Evolutionary conservation across 2,888 invertebrate species (phyloP).

Genomic region (Anthrax anthrax): DNA sequence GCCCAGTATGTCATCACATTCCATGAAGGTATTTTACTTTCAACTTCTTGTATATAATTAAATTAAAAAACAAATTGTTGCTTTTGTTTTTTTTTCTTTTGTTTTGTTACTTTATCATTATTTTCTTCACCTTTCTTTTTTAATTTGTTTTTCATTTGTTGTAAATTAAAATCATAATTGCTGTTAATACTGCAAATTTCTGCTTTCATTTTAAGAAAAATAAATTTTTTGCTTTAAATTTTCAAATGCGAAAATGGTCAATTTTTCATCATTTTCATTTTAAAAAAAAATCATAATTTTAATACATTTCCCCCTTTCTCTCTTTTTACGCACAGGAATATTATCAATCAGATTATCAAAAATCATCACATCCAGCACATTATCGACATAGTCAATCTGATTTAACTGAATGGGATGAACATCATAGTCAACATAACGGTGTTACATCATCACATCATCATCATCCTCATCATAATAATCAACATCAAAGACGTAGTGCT

Average conservation of each 20-base stretch:
- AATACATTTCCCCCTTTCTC: too few species aligned
- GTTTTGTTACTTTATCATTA: too few species aligned
- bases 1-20: conserved; percentile 55
- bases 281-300: too few species aligned
- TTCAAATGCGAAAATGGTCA: too few species aligned
- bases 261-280: too few species aligned
- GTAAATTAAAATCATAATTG: too few species aligned
- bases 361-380: conserved; percentile 31
- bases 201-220: too few species aligned
- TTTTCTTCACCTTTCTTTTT: neutral
- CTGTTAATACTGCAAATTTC: too few species aligned
- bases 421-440: conserved; percentile 32
- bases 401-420: conserved; percentile 35
- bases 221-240: too few species aligned
- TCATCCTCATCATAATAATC: conserved; percentile 16
- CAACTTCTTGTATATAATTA: conserved; percentile 1
- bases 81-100: too few species aligned
- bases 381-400: conserved; percentile 37
- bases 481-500: conserved; percentile 22
- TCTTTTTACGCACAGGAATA: too few species aligned
- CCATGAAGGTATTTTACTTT: conserved; percentile 54
- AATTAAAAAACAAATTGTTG: too few species aligned
- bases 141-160: neutral
- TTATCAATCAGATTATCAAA: conserved; percentile 38
- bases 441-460: conserved; percentile 19